Conservation (phyloP, 2,797 vertebrate genomes). For the Toxotes lorentzi region DNA sequence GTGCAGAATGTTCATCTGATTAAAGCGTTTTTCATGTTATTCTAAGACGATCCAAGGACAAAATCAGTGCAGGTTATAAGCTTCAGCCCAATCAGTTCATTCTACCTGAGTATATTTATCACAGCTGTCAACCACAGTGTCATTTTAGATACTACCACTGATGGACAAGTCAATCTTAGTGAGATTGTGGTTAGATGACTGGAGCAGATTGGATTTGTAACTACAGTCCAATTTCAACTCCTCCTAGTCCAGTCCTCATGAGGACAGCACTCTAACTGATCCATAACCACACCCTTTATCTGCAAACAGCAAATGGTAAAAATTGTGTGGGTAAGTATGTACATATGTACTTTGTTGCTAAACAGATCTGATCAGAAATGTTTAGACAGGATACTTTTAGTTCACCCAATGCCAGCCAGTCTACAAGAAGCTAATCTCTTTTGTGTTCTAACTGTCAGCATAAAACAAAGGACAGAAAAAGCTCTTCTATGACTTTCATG, state of each 20-base stretch:
- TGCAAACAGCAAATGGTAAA: not conserved
- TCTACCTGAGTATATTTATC: too few relatives aligned
- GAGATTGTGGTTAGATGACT: too few relatives aligned
- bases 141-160: too few relatives aligned
- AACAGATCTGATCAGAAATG: not conserved
- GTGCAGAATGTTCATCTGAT: too few relatives aligned
- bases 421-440: not conserved
- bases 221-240: not conserved
- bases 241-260: not conserved
- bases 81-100: too few relatives aligned
- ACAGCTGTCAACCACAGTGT: too few relatives aligned
- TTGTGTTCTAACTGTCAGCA: not conserved
- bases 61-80: too few relatives aligned
- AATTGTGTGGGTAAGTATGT: not conserved
- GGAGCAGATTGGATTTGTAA: not conserved
- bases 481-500: not conserved
- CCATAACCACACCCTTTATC: not conserved
- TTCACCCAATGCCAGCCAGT: not conserved
- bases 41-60: not conserved
- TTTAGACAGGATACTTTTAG: constrained; percentile 1
- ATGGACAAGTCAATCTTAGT: not conserved
- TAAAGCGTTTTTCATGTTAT: not conserved
- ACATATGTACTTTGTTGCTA: not conserved
- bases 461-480: not conserved
- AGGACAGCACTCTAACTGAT: not conserved